Base-by-base conservation (phyloP, 2,888 invertebrate genomes). In the Temnothorax ravouxi region DNA sequence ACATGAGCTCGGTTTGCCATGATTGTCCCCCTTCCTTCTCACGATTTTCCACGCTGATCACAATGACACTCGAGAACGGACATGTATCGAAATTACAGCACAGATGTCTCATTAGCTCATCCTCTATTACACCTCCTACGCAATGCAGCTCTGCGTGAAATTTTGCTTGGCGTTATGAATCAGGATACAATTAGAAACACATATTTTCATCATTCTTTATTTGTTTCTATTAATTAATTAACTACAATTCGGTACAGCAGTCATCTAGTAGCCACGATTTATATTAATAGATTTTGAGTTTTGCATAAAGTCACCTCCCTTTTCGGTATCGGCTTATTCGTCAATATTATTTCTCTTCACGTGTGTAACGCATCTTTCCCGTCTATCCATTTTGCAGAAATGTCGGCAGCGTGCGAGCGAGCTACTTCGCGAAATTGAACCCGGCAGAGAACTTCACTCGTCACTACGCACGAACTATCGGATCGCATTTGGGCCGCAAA, bases 391-490 rank as follows among this genome's bases (percentile, higher is more conserved):
- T 54, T 2, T 4, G 21, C 25, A n/a, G 34, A 41, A 21, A 56
- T 29, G 34, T 54, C 15, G 21, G 34, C 9, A 21, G 13, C 47
- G 13, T 8, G 38, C 13, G 38, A 67, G 38, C 13, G 38, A 67
- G 13, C 47, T 69, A 79, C 47, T 69, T 71, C 6, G 56, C 64
- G 25, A 62, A 79, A 79, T 71, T 71, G 79, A 69, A 59, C 56
- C 18, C 21, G 25, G 18, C 71, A 3, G 29, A 38, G 50, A 47
- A 50, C 29, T 21, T 34, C 6, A 13, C 59, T 38, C 38, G 21
- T 21, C n/a, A 41, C 25, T 8, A 54, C 34, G 44, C 69, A 8
- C 41, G 25, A 54, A 54, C 8, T n/a, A 6, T 52, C 59, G 50
- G 15, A 15, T 34, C 77, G 77, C 54, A 21, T 71, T 71, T 18